Percentiles rank a stretch among this genome's conserved stretches.
These are phyloP conservation scores for Hipparchia semele DNA, from an alignment of 2,888 invertebrate genomes.

Conservation along the genomic window DNA sequence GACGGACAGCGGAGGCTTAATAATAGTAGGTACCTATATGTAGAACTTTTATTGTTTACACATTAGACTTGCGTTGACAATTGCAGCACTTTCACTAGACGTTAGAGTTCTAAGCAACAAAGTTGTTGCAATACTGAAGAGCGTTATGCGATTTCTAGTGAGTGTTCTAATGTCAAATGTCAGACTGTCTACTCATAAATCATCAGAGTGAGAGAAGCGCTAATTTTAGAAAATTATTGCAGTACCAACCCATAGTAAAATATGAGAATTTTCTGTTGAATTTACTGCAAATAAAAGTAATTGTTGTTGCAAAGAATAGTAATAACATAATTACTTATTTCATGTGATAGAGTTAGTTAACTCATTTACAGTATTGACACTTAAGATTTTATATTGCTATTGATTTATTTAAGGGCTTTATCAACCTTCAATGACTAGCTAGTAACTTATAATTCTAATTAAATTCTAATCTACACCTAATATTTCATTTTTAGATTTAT, in stretches of 20 bases:
- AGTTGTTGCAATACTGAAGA: conserved; percentile 8
- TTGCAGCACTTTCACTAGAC: conserved; percentile 35
- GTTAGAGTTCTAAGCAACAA: conserved; percentile 24
- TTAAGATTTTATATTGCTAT: too few species aligned
- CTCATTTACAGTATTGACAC: too few species aligned
- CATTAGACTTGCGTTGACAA: conserved; percentile 29
- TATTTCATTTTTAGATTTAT: too few species aligned
- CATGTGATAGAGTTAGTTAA: too few species aligned
- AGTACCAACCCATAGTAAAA: not conserved
- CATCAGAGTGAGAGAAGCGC: conserved; percentile 5
- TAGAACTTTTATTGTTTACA: conserved; percentile 19
- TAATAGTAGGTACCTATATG: not conserved
- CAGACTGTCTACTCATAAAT: conserved; percentile 25
- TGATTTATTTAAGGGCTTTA: too few species aligned
- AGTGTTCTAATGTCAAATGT: conserved; percentile 31
- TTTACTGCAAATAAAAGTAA: not conserved
- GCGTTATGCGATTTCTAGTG: conserved; percentile 27
- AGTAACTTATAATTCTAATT: too few species aligned
- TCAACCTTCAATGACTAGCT: too few species aligned
- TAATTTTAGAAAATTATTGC: not conserved
- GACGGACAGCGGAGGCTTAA: too few species aligned
- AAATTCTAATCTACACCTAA: too few species aligned
- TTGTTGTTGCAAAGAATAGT: too few species aligned
- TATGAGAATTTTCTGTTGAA: not conserved
- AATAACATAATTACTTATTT: not conserved